These are phyloP conservation scores for Elanus axillaris DNA, from an alignment of 2,113 vertebrate species.

Conservation along the genomic window DNA sequence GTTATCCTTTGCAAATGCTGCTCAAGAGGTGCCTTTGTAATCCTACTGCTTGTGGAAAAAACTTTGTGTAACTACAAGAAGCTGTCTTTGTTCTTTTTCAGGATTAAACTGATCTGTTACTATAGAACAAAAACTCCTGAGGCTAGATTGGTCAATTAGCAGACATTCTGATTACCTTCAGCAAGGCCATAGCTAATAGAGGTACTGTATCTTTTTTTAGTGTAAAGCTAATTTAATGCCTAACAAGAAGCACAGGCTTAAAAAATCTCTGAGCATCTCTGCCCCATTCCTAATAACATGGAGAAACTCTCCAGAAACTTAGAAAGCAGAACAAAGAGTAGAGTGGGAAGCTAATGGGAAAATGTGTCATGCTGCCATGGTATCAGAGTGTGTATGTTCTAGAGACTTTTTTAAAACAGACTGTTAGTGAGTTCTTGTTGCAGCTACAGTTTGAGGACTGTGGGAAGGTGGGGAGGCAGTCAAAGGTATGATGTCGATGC, in stretches of 20 bases:
- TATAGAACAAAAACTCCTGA: neutral
- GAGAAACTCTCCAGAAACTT: slow-evolving; percentile 15
- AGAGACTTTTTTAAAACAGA: neutral
- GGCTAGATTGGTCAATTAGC: neutral
- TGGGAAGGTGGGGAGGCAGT: neutral
- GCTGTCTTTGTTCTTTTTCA: neutral
- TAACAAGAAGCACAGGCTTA: neutral
- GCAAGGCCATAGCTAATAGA: neutral
- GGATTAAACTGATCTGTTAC: neutral
- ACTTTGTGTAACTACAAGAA: neutral
- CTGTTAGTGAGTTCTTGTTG: neutral
- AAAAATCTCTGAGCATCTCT: slow-evolving; percentile 5
- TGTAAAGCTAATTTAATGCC: neutral
- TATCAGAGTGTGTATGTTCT: neutral
- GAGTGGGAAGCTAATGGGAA: slow-evolving; percentile 52
- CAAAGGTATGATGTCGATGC: neutral
- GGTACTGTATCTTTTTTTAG: neutral
- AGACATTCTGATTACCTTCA: neutral
- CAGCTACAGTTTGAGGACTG: neutral
- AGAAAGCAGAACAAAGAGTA: slow-evolving; percentile 48
- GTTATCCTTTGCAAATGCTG: neutral
- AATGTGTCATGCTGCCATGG: slow-evolving; percentile 50
- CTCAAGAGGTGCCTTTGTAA: neutral
- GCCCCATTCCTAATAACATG: neutral
- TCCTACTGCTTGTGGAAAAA: neutral